Conservation (phyloP, 2,797 vertebrate genomes). For the Novumbra hubbsi region DNA sequence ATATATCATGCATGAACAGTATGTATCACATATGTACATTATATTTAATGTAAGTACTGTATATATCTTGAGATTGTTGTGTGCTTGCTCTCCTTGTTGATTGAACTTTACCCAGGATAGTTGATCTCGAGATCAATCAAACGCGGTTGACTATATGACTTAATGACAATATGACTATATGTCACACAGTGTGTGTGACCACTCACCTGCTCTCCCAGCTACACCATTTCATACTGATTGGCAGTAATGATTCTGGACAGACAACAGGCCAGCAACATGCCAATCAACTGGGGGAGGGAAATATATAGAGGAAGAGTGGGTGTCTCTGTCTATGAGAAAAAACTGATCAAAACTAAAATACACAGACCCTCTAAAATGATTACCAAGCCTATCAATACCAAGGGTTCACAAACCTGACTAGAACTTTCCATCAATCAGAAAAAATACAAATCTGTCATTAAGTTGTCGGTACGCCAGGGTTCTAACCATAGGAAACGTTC, state of each 20-base stretch:
- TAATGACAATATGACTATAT: slow-evolving; percentile 2
- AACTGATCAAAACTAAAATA: no score
- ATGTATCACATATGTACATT: not conserved
- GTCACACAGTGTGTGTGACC: not conserved
- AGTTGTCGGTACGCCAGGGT: no score
- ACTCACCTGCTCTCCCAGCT: slow-evolving; percentile 70
- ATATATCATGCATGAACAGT: not conserved
- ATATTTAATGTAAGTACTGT: no score
- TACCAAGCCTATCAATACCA: no score
- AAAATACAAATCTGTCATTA: no score
- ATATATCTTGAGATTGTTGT: not conserved
- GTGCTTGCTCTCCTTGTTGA: not conserved
- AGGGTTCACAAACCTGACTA: no score
- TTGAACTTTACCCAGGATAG: not conserved
- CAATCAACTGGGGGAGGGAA: slow-evolving; percentile 83
- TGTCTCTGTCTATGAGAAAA: no score
- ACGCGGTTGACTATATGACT: not conserved
- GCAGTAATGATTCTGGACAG: slow-evolving; percentile 98
- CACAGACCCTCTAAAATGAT: no score
- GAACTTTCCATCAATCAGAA: no score
- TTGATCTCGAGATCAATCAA: not conserved
- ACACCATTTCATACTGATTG: slow-evolving; percentile 99
- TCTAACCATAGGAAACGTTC: no score
- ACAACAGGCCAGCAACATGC: slow-evolving; percentile 97
- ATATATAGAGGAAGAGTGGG: not conserved